A percentile compares a stretch with the other conserved stretches of the same genome.
Evolutionary conservation across 2,888 invertebrate genomes (phyloP).

Genomic region (Criorhina ranunculi): DNA sequence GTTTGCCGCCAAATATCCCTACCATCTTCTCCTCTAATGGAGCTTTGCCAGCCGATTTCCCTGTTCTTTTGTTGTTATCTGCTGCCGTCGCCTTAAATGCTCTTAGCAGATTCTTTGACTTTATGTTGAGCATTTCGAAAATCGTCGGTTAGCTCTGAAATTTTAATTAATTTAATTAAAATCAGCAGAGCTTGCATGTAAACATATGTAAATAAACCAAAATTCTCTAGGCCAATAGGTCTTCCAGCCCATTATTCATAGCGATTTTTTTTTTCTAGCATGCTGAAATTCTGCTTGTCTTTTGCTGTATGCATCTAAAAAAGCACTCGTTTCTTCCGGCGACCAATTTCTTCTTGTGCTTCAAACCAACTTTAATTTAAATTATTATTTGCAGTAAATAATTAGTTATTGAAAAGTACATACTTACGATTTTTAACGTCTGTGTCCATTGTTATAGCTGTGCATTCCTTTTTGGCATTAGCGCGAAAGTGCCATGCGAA

Average conservation of each 20-base stretch:
- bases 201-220: not conserved
- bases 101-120: not conserved
- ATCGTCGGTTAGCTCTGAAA: not conserved
- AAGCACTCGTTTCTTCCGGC: not conserved
- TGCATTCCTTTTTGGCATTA: too few species aligned
- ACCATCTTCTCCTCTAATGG: not conserved
- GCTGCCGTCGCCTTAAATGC: not conserved
- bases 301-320: not conserved
- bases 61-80: not conserved
- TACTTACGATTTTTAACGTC: slow-evolving; percentile 63
- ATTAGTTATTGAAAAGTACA: not conserved
- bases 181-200: not conserved
- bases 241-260: not conserved
- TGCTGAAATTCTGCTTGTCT: not conserved
- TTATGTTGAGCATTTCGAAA: not conserved
- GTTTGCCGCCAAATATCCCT: not conserved
- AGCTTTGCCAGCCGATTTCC: not conserved
- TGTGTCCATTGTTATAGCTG: slow-evolving; percentile 75
- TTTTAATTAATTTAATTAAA: not conserved
- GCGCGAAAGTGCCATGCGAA: too few species aligned
- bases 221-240: not conserved
- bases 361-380: not conserved
- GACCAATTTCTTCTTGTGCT: not conserved
- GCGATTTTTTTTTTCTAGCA: not conserved
- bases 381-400: not conserved